Percentiles rank a stretch among this genome's conserved stretches.
Conservation (phyloP, 2,888 invertebrate species). For the Sicus ferrugineus region DNA sequence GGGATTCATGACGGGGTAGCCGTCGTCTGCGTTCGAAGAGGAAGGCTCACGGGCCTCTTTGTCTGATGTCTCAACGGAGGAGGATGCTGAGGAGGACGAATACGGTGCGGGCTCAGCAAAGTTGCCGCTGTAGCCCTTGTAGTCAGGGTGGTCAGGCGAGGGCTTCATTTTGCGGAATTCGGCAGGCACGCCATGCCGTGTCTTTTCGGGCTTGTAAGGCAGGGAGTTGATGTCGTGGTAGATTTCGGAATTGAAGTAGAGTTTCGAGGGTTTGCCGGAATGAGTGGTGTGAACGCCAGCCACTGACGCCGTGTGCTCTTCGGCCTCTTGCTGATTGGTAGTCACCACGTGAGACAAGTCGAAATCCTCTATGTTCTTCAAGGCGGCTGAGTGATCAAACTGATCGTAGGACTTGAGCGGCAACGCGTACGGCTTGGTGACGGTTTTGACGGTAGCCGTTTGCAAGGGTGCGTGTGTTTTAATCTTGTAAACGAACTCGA, state of each 20-base stretch:
- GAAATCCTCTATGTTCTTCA: conserved; percentile 61
- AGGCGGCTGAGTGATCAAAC: conserved; percentile 61
- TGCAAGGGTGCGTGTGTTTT: conserved; percentile 59
- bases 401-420: conserved; percentile 49
- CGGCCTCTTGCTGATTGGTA: conserved; percentile 46
- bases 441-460: conserved; percentile 59
- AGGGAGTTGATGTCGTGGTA: conserved; percentile 64
- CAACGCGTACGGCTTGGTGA: conserved; percentile 56
- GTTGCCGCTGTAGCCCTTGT: conserved; percentile 58
- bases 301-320: conserved; percentile 41
- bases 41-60: conserved; percentile 24
- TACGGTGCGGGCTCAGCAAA: conserved; percentile 53
- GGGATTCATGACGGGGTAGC: conserved; percentile 57
- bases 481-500: conserved; percentile 63
- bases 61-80: conserved; percentile 21
- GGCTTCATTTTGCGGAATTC: conserved; percentile 51
- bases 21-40: conserved; percentile 50
- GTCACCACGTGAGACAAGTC: conserved; percentile 59
- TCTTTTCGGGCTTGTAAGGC: conserved; percentile 58
- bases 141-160: conserved; percentile 49
- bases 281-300: neutral
- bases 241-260: conserved; percentile 62
- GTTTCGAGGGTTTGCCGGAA: conserved; percentile 51
- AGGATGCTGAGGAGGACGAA: neutral
- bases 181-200: conserved; percentile 37